A percentile compares a stretch with the other conserved stretches of the same genome.
Conservation (phyloP, 1,140 invertebrate genomes). For the Aporrectodea caliginosa region DNA sequence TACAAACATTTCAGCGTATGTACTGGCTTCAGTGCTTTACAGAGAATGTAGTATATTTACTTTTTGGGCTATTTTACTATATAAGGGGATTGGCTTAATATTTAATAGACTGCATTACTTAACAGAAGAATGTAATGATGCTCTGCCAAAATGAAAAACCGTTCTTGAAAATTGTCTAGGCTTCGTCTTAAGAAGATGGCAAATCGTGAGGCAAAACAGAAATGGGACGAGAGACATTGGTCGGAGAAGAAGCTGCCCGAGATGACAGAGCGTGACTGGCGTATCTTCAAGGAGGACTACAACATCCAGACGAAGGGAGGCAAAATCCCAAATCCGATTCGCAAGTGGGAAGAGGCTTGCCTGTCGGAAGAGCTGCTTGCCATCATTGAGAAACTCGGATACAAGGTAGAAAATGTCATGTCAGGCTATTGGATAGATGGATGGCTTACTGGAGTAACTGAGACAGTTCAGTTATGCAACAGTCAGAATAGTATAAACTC, state of each 20-base stretch:
- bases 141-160: too few species aligned
- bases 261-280: constrained; percentile 99
- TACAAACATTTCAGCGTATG: too few species aligned
- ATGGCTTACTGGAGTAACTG: too few species aligned
- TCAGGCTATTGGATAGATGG: neutral
- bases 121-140: too few species aligned
- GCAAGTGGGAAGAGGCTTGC: constrained; percentile 90
- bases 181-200: constrained; percentile 88
- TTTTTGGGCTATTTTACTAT: too few species aligned
- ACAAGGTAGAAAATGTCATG: constrained; percentile 61
- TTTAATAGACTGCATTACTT: too few species aligned
- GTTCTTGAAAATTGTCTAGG: too few species aligned
- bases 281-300: constrained; percentile 99
- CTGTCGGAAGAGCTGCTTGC: constrained; percentile 88
- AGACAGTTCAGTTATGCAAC: too few species aligned
- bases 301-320: constrained; percentile 99
- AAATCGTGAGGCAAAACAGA: constrained; percentile 94
- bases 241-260: constrained; percentile 87
- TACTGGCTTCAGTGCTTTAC: too few species aligned
- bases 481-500: too few species aligned
- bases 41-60: too few species aligned
- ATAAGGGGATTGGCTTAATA: too few species aligned
- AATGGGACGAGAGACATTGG: constrained; percentile 99
- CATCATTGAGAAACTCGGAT: constrained; percentile 92
- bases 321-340: constrained; percentile 90